Evolutionary conservation across 2,113 vertebrate genomes (phyloP).

Genomic region (Proterorhinus semilunaris): DNA sequence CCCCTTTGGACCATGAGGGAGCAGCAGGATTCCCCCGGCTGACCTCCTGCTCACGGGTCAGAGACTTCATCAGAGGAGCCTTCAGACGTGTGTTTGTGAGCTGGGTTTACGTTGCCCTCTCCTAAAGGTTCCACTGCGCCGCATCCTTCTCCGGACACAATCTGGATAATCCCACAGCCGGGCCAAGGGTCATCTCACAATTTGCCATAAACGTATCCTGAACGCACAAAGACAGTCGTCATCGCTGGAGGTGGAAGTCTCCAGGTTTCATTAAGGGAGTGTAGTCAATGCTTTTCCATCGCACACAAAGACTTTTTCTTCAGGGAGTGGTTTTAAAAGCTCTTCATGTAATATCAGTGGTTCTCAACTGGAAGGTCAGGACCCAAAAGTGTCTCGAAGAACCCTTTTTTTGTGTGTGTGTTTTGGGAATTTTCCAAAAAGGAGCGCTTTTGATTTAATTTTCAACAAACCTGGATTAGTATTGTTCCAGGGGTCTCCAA

Average conservation of each 20-base stretch:
- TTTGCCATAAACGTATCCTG: neutral
- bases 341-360: too few species aligned
- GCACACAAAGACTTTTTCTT: too few species aligned
- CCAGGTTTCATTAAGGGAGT: neutral
- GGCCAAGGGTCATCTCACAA: slow-evolving; percentile 1
- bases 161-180: neutral
- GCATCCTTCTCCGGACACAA: slow-evolving; percentile 1
- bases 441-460: too few species aligned
- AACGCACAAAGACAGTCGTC: neutral
- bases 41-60: slow-evolving; percentile 44
- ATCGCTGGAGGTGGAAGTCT: neutral
- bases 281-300: neutral
- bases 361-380: too few species aligned
- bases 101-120: neutral
- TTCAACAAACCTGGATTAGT: too few species aligned
- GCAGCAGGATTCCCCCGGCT: slow-evolving; percentile 23
- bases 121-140: neutral
- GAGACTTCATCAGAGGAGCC: slow-evolving; percentile 8
- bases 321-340: too few species aligned
- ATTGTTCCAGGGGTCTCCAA: too few species aligned
- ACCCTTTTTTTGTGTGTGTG: too few species aligned
- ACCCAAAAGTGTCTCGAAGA: too few species aligned
- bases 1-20: slow-evolving; percentile 47
- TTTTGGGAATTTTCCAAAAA: too few species aligned
- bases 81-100: too few species aligned